Percentiles rank a stretch among this genome's conserved stretches.
Evolutionary conservation across 2,113 vertebrate genomes (phyloP).

Genomic region (Spilogale gracilis): DNA sequence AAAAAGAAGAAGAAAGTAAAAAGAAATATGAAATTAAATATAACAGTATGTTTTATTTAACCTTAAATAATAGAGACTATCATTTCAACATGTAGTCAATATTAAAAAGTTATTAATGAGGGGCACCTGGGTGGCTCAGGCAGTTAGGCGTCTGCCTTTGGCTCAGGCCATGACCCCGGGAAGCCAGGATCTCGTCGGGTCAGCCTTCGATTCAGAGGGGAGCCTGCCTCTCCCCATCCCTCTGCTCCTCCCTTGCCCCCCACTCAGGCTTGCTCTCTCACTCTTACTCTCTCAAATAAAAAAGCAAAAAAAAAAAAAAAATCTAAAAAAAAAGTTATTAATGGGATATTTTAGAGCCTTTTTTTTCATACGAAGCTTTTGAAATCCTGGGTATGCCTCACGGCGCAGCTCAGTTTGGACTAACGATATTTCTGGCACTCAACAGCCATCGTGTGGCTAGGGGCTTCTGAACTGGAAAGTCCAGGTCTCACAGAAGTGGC

Average conservation of each 20-base stretch:
- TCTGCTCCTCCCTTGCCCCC: too few species aligned
- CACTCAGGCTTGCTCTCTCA: too few species aligned
- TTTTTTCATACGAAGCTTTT: background rate
- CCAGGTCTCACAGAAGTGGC: background rate
- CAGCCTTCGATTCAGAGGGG: too few species aligned
- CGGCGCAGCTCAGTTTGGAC: background rate
- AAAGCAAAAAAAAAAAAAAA: too few species aligned
- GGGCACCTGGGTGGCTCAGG: too few species aligned
- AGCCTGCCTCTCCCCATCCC: too few species aligned
- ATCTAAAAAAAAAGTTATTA: background rate
- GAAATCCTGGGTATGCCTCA: background rate
- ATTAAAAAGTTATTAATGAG: background rate
- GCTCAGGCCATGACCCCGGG: too few species aligned
- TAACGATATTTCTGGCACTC: background rate
- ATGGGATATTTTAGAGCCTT: background rate
- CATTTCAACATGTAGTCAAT: background rate
- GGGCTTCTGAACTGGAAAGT: fast-evolving
- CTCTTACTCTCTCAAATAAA: too few species aligned
- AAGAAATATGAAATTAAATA: background rate
- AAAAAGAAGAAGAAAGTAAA: background rate
- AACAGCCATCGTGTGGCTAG: background rate
- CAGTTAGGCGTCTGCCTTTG: too few species aligned
- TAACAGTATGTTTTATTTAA: background rate
- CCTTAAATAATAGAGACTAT: background rate
- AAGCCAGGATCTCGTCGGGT: too few species aligned